Evolutionary conservation across 2,888 invertebrate genomes (phyloP), one percentile per base, ranked within the genome.

Genomic region (Brachyopa scutellaris): DNA sequence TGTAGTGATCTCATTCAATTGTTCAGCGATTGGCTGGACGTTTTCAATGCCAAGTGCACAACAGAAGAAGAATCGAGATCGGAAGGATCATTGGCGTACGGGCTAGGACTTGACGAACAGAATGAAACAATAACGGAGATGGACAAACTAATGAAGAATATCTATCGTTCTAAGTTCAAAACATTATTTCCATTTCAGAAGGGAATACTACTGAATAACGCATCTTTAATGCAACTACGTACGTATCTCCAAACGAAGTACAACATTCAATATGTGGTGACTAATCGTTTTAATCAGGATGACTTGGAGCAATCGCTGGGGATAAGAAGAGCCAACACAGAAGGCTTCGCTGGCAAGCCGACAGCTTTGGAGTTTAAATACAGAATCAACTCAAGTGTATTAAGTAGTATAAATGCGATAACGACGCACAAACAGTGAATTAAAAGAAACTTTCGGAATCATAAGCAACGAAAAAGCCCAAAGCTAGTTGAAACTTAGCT

Each of bases 1-100:
- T 73, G 73, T n/a, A 64, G 53, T 38, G 62, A 64, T n/a, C 26
- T 73, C 19, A 62, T 73, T 19, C 42, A 73, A 5, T 7, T 64
- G 26, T 53, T 73, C 21, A 36, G 36, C 19, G 36, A 45, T 13
- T 73, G 73, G 73, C 6, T 55, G 11, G 47, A 73, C 1, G 19
- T 73, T 1, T 73, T 73, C n/a, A 73, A 73, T 55, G 40, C 73
- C 1, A 55, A 72, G 19, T 5, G 5, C 8, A 33, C 7, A 1
- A 23, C 8, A 0, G 17, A 9, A 8, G 13, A 31, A 2, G 57
- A 21, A 2, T 3, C 11, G n/a, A n/a, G n/a, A n/a, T n/a, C n/a
- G 0, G 49, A 45, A 3, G 33, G 38, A n/a, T 5, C 33, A 2
- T 6, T 61, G 3, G 40, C 61, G 0, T 73, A 73, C 6, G 62